Evolutionary conservation across 2,888 invertebrate species (phyloP).

Genomic region (Blera fallax): DNA sequence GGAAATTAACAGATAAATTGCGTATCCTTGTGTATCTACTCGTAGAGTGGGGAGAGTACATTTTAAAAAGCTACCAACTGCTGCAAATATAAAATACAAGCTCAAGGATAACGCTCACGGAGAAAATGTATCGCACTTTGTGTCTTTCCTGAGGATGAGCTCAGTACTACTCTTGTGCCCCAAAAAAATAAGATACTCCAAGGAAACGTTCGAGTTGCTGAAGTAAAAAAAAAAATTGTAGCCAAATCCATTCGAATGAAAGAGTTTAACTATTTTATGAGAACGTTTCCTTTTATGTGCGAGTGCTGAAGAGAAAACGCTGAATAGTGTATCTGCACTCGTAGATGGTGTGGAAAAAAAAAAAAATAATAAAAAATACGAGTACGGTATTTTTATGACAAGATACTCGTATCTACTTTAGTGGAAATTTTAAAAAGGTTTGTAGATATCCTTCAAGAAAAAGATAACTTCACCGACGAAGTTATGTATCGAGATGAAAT

Average conservation of each 20-base stretch:
- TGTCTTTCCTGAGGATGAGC: not conserved
- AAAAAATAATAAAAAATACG: slow-evolving; percentile 1
- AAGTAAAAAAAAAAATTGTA: slow-evolving; percentile 13
- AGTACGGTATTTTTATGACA: slow-evolving; percentile 30
- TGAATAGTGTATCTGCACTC: not conserved
- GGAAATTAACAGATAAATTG: slow-evolving; percentile 14
- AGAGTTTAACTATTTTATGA: slow-evolving; percentile 61
- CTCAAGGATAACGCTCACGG: slow-evolving; percentile 14
- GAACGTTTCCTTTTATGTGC: slow-evolving; percentile 24
- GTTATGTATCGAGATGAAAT: slow-evolving; percentile 7
- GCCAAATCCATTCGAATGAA: slow-evolving; percentile 62
- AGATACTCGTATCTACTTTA: not conserved
- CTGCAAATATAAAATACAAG: slow-evolving; percentile 20
- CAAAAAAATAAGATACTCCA: not conserved
- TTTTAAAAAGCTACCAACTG: slow-evolving; percentile 22
- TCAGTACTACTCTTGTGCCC: not conserved
- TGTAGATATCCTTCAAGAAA: slow-evolving; percentile 22
- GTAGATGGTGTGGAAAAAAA: not conserved
- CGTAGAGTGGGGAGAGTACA: not conserved
- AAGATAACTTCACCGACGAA: slow-evolving; percentile 10
- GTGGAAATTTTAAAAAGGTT: slow-evolving; percentile 16
- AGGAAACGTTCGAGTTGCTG: slow-evolving; percentile 7
- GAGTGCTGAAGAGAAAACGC: not conserved
- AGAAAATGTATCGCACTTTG: slow-evolving; percentile 10
- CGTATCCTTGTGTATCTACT: not conserved